Evolutionary conservation across 2,113 vertebrate species (phyloP).

Genomic region (Microcebus tavaratra): DNA sequence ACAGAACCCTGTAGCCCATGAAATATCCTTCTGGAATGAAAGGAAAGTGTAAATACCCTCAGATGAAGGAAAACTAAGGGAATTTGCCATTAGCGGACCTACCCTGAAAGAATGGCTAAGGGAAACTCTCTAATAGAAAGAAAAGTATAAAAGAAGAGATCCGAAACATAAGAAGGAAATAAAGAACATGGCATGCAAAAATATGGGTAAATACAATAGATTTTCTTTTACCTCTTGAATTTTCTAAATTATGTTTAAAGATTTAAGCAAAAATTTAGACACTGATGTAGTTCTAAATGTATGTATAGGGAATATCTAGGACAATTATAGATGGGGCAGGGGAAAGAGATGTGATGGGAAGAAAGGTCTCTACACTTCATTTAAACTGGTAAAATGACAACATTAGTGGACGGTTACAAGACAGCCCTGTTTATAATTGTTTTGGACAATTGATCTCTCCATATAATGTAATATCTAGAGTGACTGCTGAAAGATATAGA

Average conservation of each 20-base stretch:
- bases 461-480: neutral
- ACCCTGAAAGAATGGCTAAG: neutral
- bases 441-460: neutral
- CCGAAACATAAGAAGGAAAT: neutral
- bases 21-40: neutral
- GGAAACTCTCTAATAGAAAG: neutral
- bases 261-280: neutral
- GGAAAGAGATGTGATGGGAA: neutral
- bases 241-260: slow-evolving; percentile 12
- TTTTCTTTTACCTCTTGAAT: neutral
- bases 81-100: neutral
- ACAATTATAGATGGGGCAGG: neutral
- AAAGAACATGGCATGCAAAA: neutral
- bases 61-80: neutral
- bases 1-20: neutral
- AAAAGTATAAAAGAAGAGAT: neutral
- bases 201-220: neutral
- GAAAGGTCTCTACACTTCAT: neutral
- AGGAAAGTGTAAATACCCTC: neutral
- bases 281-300: neutral
- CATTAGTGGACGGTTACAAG: neutral
- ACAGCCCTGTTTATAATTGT: neutral
- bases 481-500: neutral
- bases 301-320: neutral
- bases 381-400: slow-evolving; percentile 13